Base-by-base conservation (phyloP, 2,797 vertebrate genomes). In the Sebastes hopkinsi region DNA sequence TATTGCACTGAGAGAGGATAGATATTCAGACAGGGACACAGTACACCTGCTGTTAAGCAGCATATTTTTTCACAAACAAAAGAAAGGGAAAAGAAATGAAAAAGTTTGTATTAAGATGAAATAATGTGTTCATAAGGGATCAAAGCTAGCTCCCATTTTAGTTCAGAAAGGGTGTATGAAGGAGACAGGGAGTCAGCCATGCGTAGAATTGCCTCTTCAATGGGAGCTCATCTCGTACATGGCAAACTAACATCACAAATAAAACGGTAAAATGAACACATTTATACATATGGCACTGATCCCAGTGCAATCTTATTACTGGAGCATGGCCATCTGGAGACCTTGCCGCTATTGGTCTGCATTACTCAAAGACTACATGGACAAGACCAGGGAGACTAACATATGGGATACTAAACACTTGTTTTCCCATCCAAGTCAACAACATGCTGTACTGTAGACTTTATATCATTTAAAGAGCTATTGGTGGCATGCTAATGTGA, bases 171-270 rank as follows among this genome's bases (percentile, higher is more conserved):
- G 16, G 13, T 42, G 23, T 34, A 52, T 64, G 23, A 85, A 71
- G 77, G 36, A 64, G 66, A 76, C 62, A 59, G 55, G 25, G 18
- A 82, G 55, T 52, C 79, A 85, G 54, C 52, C 65, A 79, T 81
- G 80, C 58, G 18, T 62, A 86, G 69, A 83, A 89, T 79, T 86
- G 67, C 68, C 62, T 83, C 64, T 66, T 87, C 79, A 80, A 78
- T 75, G 32, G 46, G 60, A 91, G 60, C 70, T 22, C 80, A 83
- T 61, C 20, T 75, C 70, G 84, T 68, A 83, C 29, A 74, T 75
- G 32, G 67, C 60, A 77, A 87, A 87, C 42, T 64, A 60, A 84
- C 54, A 67, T 58, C 50, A 65, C 38, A 32, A 50, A 66, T 52
- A 60, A 59, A 83, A 81, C 61, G 46, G 67, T 72, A 54, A 79